These are phyloP conservation scores for Tachina grossa DNA, from an alignment of 2,888 invertebrate species.

Conservation along the genomic window DNA sequence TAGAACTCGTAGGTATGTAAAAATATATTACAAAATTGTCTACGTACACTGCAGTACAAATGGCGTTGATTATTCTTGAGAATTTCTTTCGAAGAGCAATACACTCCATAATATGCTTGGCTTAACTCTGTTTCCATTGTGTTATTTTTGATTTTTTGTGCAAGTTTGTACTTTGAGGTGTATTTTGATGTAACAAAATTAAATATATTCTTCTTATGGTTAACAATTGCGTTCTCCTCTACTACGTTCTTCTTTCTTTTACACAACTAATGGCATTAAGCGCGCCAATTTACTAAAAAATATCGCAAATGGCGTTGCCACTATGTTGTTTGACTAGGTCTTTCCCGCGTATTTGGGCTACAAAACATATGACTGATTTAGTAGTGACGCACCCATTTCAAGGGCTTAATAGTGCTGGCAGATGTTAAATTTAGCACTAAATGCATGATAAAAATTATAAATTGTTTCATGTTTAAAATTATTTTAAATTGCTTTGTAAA, in stretches of 20 bases:
- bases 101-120: constrained; percentile 80
- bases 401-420: too few species aligned
- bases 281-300: constrained; percentile 70
- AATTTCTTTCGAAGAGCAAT: constrained; percentile 81
- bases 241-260: constrained; percentile 43
- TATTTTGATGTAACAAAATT: constrained; percentile 42
- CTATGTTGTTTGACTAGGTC: constrained; percentile 11
- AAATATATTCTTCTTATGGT: constrained; percentile 54
- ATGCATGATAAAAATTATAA: too few species aligned
- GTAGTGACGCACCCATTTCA: constrained; percentile 28
- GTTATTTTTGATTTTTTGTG: constrained; percentile 38
- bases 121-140: constrained; percentile 78
- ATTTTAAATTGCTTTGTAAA: too few species aligned
- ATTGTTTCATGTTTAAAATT: too few species aligned
- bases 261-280: constrained; percentile 48
- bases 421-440: too few species aligned
- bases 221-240: constrained; percentile 53
- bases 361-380: constrained; percentile 62
- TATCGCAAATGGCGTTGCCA: constrained; percentile 65
- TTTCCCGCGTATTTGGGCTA: constrained; percentile 58
- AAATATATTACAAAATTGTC: constrained; percentile 48
- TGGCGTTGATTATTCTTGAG: constrained; percentile 80
- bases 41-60: constrained; percentile 81
- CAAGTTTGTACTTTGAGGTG: constrained; percentile 66
- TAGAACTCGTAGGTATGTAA: constrained; percentile 40